Percentiles rank a stretch among this genome's conserved stretches.
These are phyloP conservation scores for Prunella himalayana DNA, from an alignment of 2,113 vertebrate species.

Conservation along the genomic window DNA sequence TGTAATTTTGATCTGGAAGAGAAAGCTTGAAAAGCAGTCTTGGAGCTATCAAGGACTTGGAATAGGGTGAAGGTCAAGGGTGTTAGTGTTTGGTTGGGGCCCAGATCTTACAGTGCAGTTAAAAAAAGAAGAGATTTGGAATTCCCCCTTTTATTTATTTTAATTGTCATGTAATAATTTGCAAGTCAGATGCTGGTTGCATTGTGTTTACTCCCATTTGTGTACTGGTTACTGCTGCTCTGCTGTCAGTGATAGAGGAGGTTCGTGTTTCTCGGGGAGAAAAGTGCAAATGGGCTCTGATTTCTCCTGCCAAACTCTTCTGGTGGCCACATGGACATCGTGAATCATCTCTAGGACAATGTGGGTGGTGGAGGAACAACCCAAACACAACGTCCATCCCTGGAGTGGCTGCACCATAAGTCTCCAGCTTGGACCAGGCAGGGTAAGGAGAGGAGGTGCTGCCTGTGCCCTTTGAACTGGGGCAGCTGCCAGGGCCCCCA, in stretches of 20 bases:
- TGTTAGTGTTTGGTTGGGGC: background rate
- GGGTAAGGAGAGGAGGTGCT: background rate
- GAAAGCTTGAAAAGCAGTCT: background rate
- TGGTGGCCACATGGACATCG: slow-evolving; percentile 58
- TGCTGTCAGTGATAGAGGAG: slow-evolving; percentile 26
- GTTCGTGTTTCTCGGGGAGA: slow-evolving; percentile 2
- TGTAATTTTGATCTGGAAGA: background rate
- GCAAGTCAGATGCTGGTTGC: slow-evolving; percentile 44
- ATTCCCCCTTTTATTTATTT: slow-evolving; percentile 50
- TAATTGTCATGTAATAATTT: slow-evolving; percentile 36
- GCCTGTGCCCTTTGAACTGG: background rate
- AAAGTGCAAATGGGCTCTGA: slow-evolving; percentile 31
- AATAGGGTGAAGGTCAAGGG: background rate
- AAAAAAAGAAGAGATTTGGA: slow-evolving; percentile 25
- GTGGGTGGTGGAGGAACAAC: slow-evolving; percentile 64
- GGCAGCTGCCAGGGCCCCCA: background rate
- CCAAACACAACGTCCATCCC: slow-evolving; percentile 22
- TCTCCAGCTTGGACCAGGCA: background rate
- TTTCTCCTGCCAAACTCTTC: slow-evolving; percentile 49
- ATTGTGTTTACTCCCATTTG: slow-evolving; percentile 58
- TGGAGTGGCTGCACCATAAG: slow-evolving; percentile 26
- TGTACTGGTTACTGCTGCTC: slow-evolving; percentile 60
- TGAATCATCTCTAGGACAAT: slow-evolving; percentile 57
- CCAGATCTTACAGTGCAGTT: background rate
- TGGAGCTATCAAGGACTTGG: background rate